Conservation (phyloP, 2,113 vertebrate species). For the Sterrhoptilus dennistouni region DNA sequence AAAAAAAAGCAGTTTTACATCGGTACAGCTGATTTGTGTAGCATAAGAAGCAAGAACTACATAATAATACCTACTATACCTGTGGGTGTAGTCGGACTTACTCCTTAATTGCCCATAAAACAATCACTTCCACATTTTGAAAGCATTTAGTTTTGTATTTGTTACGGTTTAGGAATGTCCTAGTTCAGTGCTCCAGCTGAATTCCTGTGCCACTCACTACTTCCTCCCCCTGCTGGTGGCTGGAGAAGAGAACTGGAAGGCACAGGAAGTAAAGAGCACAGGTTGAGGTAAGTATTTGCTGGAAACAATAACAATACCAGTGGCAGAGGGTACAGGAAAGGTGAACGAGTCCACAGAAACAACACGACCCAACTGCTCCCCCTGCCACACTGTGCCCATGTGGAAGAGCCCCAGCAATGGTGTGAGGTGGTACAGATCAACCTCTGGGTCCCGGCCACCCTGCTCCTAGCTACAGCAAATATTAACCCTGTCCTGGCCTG, state of each 20-base stretch:
- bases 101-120: not conserved
- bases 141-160: not conserved
- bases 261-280: not conserved
- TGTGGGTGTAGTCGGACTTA: not conserved
- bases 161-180: not conserved
- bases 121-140: not conserved
- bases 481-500: not conserved
- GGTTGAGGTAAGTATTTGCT: not conserved
- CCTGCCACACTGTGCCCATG: rapidly evolving
- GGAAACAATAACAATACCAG: not conserved
- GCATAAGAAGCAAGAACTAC: not conserved
- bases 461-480: not conserved
- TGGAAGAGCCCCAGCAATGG: not conserved
- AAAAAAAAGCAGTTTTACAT: not conserved
- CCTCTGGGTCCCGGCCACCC: not conserved
- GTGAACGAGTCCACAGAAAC: not conserved
- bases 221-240: not conserved
- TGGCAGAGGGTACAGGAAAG: not conserved
- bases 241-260: not conserved
- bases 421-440: not conserved
- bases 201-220: not conserved
- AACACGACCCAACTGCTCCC: not conserved
- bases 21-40: not conserved
- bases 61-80: not conserved
- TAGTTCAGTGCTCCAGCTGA: not conserved